Base-by-base conservation (phyloP, 2,113 vertebrate species). In the Arvicanthis niloticus region DNA sequence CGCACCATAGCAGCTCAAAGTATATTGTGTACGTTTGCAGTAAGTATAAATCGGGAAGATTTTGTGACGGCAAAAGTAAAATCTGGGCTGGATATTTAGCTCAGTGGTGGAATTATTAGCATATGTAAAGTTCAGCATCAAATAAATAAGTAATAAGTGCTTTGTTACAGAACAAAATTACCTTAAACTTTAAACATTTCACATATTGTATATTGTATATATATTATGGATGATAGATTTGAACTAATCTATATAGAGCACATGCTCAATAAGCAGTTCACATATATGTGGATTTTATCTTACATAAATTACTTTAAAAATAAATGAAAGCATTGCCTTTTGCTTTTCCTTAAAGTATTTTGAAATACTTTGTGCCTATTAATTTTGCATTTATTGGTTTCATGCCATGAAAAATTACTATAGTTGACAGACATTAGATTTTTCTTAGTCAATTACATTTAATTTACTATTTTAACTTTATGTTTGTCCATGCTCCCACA, bases 311-410 rank as follows among this genome's bases (percentile, higher is more conserved):
- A 75, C 51, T 85, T 91, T 31, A 90, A 67, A 73, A 85, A 67
- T n/a, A 73, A 75, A 58, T 89, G 70, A 60, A 93, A 31, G 22
- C 29, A 85, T 67, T 84, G 15, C 31, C 60, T 62, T 75, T 78
- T 90, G 22, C 73, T 86, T 88, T 70, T n/a, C 26, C 67, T 8
- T 89, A 88, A 84, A 87, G 89, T 78, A 86, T n/a, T 94, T 96
- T 95, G 48, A 93, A 8, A 88, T 91, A 42, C 94, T 95, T 80
- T 84, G n/a, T 91, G 34, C 7, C 70, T 92, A 40, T n/a, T 16
- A 70, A 6, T 29, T 78, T 2, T n/a, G 24, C 91, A 58, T 78
- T 81, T 94, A 31, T 51, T 96, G 24, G 60, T 82, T 91, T 95
- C 94, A 75, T 67, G 22, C 45, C 15, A 65, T 89, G 48, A 91